Evolutionary conservation across 1,140 invertebrate genomes (phyloP), one percentile per base, ranked within the genome.

Genomic region (Chymomyza costata): DNA sequence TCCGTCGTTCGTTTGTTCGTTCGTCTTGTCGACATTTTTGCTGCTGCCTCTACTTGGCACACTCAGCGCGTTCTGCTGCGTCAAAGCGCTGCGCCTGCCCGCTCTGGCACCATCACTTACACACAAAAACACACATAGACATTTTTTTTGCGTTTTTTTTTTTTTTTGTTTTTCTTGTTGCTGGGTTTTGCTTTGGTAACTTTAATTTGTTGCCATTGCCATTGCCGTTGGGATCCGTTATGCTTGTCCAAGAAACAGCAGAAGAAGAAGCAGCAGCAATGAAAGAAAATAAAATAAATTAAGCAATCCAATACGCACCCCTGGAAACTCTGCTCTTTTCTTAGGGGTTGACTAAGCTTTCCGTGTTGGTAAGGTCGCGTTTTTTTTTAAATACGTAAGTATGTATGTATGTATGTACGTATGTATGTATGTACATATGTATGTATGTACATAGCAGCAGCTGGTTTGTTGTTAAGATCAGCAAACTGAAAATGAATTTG

Each of bases 181-280:
- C n/a, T n/a, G n/a, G n/a, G n/a, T n/a, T n/a, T 63, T 63, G 63
- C 57, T 63, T 74, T 74, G 64, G 64, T 68, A 68, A 74, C 69
- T 73, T 73, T 68, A 73, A 74, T 74, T 74, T 68, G 70, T 73
- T 74, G 69, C 56, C 58, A 61, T 61, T 50, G 49, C 56, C 65
- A 74, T 74, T 76, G 71, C 65, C 66, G 58, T 55, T 57, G 59
- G 48, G 54, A 47, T 52, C 59, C 59, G 68, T 71, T 71, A 71
- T 73, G 47, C 46, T 17, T 41, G 16, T 18, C 37, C 18, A 39
- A 48, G 16, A 14, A n/a, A 6, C 2, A 16, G 2, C 6, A 11
- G 13, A 28, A 35, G 14, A 16, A 25, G 2, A 6, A 18, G 10
- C 2, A 18, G 13, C 10, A 11, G 32, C 0, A 17, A 19, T 13